Conservation (phyloP, 2,113 vertebrate genomes). For the Carassius gibelio region DNA sequence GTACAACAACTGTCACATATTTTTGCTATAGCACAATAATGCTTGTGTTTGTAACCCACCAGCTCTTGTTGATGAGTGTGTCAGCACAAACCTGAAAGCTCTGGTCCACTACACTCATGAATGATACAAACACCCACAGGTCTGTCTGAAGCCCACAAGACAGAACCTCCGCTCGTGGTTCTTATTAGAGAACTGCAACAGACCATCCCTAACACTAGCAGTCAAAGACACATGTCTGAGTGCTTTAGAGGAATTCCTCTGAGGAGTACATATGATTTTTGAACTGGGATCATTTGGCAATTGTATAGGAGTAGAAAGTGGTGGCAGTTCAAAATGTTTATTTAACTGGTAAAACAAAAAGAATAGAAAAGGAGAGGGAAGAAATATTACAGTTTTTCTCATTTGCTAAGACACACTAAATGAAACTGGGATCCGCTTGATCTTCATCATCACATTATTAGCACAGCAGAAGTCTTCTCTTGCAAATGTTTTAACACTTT, state of each 20-base stretch:
- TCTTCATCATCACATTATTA: too few species aligned
- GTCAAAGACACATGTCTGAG: background rate
- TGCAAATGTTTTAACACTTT: too few species aligned
- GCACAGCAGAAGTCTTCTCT: too few species aligned
- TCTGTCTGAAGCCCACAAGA: background rate
- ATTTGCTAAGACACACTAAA: too few species aligned
- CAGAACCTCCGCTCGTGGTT: slow-evolving; percentile 25
- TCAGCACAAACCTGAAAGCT: background rate
- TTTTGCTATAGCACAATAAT: background rate
- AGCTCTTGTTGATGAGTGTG: slow-evolving; percentile 19
- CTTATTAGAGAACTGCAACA: slow-evolving; percentile 31
- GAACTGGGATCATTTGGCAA: background rate
- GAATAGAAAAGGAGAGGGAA: background rate
- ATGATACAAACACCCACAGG: background rate
- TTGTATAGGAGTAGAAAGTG: background rate
- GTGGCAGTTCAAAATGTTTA: background rate
- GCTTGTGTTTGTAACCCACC: background rate
- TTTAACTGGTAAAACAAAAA: background rate
- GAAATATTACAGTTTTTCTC: too few species aligned
- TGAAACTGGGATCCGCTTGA: too few species aligned
- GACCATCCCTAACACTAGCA: background rate
- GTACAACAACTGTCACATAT: background rate
- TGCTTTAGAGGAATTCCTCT: slow-evolving; percentile 7
- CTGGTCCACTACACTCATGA: background rate
- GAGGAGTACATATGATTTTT: background rate